Base-by-base conservation (phyloP, 2,797 vertebrate species). In the Myotis daubentonii region DNA sequence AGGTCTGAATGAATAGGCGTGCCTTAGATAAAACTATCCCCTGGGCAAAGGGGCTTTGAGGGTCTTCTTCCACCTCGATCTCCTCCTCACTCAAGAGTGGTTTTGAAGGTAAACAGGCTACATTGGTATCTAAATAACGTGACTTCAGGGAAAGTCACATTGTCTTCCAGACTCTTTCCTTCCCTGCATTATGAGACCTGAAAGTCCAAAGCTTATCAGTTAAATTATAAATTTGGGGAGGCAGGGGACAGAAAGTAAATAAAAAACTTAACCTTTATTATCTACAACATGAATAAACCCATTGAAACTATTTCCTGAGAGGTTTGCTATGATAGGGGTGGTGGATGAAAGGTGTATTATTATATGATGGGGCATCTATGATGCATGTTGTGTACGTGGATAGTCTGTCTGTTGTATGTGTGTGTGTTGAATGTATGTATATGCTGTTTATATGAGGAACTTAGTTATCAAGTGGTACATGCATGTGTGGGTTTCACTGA, bases 151-250 rank as follows among this genome's bases (percentile, higher is more conserved):
- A 33, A 57, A 79, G 20, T 78, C 10, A 36, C 3, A 62, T 47
- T 87, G 2, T 49, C 11, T 70, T 94, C 11, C 8, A 60, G 38
- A 70, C 22, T 33, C 20, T 33, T 93, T 53, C 44, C 38, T 30
- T 80, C 15, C 6, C n/a, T 74, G 41, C 3, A n/a, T 0, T 2
- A 0, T 44, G 36, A 75, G 12, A 65, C 9, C 28, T 11, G 6
- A 81, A 84, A 72, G 87, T 51, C 23, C 28, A 60, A 70, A 84
- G 65, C 88, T 93, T 74, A 90, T 85, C 10, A 47, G 16, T 78
- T 76, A 87, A 76, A 33, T 79, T 49, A 62, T 60, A 76, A 47
- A 57, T 84, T 49, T 62, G 36, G 30, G 8, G 30, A n/a, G 6
- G 30, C n/a, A 8, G 6, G 20, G 3, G 1, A 74, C 10, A 70